Conservation (phyloP, 2,888 invertebrate genomes). For the Mimas tiliae region DNA sequence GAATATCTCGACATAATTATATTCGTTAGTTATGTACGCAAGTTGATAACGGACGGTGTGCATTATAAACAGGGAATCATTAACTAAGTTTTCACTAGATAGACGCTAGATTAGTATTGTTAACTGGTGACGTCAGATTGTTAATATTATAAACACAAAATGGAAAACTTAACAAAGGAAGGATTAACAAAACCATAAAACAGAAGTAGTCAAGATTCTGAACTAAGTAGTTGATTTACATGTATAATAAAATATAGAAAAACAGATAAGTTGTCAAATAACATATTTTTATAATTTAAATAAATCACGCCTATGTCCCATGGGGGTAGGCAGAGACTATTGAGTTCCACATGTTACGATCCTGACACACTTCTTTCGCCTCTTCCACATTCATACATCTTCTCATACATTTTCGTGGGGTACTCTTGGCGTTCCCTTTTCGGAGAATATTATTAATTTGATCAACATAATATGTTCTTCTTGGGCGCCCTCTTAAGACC, state of each 20-base stretch:
- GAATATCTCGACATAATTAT: conserved; percentile 32
- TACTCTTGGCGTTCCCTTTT: no score
- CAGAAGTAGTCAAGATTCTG: conserved; percentile 14
- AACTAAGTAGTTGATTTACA: not conserved
- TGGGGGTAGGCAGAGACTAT: no score
- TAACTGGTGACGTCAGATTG: conserved; percentile 1
- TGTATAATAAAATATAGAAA: not conserved
- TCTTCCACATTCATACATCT: no score
- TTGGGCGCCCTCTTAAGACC: no score
- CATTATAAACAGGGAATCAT: conserved; percentile 28
- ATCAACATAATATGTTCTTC: no score
- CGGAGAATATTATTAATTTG: no score
- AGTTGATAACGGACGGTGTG: conserved; percentile 37
- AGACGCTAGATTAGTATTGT: conserved; percentile 21
- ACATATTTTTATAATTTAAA: no score
- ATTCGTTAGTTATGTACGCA: conserved; percentile 32
- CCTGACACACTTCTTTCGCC: no score
- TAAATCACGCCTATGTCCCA: no score
- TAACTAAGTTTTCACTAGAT: conserved; percentile 23
- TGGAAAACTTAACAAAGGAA: conserved; percentile 11
- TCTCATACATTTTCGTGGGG: no score
- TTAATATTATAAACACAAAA: conserved; percentile 13
- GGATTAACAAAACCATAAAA: conserved; percentile 6
- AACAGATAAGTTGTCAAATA: not conserved
- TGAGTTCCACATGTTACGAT: no score